Evolutionary conservation across 1,140 invertebrate genomes (phyloP).

Genomic region (Octopus sinensis): DNA sequence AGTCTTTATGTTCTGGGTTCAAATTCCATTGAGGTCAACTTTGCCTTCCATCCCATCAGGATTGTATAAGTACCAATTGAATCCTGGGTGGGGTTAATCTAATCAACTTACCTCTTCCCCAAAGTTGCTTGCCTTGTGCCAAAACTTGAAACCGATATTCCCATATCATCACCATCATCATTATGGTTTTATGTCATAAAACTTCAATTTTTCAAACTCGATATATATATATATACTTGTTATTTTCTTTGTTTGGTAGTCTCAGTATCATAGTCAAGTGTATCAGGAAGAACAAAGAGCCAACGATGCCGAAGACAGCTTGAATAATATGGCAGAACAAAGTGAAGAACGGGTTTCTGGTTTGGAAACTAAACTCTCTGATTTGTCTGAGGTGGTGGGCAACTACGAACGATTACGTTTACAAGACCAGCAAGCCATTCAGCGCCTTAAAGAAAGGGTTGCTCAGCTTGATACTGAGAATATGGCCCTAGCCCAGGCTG

Average conservation of each 20-base stretch:
- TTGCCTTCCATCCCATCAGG: too few relatives aligned
- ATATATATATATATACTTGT: background rate
- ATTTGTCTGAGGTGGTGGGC: conserved; percentile 76
- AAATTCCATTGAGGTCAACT: too few relatives aligned
- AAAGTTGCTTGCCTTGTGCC: too few relatives aligned
- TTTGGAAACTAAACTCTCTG: conserved; percentile 74
- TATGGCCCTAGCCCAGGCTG: conserved; percentile 45
- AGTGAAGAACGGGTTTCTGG: conserved; percentile 74
- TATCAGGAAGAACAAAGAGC: conserved; percentile 51
- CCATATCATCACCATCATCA: background rate
- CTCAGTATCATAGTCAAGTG: conserved; percentile 59
- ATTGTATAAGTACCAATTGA: too few relatives aligned
- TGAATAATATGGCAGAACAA: conserved; percentile 52
- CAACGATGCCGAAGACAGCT: conserved; percentile 48
- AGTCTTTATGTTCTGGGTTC: too few relatives aligned
- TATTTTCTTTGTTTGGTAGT: conserved; percentile 35
- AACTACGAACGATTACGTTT: conserved; percentile 72
- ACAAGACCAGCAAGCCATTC: conserved; percentile 73
- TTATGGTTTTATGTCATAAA: background rate
- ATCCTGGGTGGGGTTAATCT: too few relatives aligned
- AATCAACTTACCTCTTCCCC: too few relatives aligned
- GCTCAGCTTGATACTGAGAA: conserved; percentile 57
- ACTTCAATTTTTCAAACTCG: background rate
- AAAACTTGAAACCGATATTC: too few relatives aligned
- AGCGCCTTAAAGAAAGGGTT: conserved; percentile 65